A percentile compares a stretch with the other conserved stretches of the same genome.
Evolutionary conservation across 1,140 invertebrate genomes (phyloP).

Genomic region (Pseudomyrmex flavicornis): DNA sequence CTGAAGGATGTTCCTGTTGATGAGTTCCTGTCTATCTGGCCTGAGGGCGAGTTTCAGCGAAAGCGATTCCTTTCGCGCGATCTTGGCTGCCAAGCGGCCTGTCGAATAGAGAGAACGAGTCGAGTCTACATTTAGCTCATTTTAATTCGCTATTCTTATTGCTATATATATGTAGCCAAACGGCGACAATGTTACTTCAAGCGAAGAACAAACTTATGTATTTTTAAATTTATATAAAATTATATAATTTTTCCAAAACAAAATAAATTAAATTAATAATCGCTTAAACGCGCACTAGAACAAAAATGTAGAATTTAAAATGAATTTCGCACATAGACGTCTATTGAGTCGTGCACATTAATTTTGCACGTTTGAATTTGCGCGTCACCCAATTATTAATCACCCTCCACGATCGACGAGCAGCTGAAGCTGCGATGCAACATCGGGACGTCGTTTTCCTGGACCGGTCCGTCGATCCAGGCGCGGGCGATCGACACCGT

Average conservation of each 20-base stretch:
- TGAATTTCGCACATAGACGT: not conserved
- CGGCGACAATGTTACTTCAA: not conserved
- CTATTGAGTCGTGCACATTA: too few relatives aligned
- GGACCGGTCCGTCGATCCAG: conserved; percentile 64
- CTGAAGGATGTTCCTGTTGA: conserved; percentile 98
- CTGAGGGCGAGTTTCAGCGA: conserved; percentile 96
- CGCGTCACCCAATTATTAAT: conserved; percentile 45
- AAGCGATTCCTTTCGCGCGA: conserved; percentile 97
- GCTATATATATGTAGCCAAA: not conserved
- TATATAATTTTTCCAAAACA: too few relatives aligned
- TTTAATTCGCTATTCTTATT: not conserved
- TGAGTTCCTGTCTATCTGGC: conserved; percentile 96
- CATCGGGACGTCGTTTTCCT: conserved; percentile 26
- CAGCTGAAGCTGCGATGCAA: conserved; percentile 70
- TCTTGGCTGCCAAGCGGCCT: conserved; percentile 93
- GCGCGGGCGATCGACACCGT: conserved; percentile 73
- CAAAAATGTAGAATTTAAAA: not conserved
- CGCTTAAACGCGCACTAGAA: not conserved
- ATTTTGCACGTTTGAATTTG: not conserved
- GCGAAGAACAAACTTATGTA: too few relatives aligned
- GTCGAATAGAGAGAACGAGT: conserved; percentile 60
- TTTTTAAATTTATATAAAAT: too few relatives aligned
- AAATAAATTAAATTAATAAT: too few relatives aligned
- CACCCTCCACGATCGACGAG: conserved; percentile 68
- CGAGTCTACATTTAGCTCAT: conserved; percentile 26